Evolutionary conservation across 1,140 invertebrate genomes (phyloP), one percentile per base, ranked within the genome.

Genomic region (Limonius californicus): DNA sequence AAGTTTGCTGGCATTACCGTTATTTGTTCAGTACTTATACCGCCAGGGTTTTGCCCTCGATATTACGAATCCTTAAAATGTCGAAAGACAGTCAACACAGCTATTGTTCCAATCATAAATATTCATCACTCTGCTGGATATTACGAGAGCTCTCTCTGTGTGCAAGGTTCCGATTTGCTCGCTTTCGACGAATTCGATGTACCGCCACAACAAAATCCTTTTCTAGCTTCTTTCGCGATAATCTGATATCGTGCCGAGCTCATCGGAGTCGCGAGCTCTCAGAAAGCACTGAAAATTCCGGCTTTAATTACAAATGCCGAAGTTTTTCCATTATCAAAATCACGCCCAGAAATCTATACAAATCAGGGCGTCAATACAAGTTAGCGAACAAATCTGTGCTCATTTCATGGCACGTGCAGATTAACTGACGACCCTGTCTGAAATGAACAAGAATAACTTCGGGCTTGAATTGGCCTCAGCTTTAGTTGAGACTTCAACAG

Each of bases 91-190:
- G 23, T 27, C 23, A 27, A 27, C 23, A 57, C 54, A 57, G 27
- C 32, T 57, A 64, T 64, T 59, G 57, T 64, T 64, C 62, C 19
- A 43, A 53, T 32, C 62, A 64, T 64, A 64, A 64, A 64, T 64
- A 64, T 64, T 64, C 62, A 64, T 59, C 53, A 59, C 45, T 59
- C 53, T 39, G 7, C 1, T 9, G n/a, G n/a, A 14, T 14, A 12
- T 39, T 39, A n/a, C 35, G 23, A 39, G 35, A 39, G 35, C n/a
- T n/a, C 35, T 12, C n/a, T 11, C 8, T n/a, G 35, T 39, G 2
- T 39, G 8, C n/a, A 39, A 14, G n/a, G n/a, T 39, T 14, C 35
- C 8, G n/a, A 39, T 39, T 32, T 4, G 4, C 4, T 32, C 27
- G 27, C 8, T 39, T 39, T 12, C n/a, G n/a, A 39, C n/a, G n/a